These are phyloP conservation scores for Danionella dracula DNA, from an alignment of 2,797 vertebrate species.

Conservation along the genomic window DNA sequence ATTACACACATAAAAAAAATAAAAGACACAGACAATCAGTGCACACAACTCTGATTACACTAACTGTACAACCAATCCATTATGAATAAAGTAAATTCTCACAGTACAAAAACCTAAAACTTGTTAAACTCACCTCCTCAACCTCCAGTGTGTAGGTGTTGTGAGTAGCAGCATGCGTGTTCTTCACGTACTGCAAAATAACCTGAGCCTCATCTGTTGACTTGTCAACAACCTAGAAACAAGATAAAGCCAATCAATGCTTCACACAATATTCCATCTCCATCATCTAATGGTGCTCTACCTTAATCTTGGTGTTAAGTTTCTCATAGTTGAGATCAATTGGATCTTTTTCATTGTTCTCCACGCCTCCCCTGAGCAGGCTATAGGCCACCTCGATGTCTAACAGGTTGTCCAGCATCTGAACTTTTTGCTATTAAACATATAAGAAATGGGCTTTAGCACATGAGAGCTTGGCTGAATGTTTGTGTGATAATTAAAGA, in stretches of 20 bases:
- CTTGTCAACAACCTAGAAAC: slow-evolving; percentile 85
- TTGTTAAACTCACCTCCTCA: slow-evolving; percentile 79
- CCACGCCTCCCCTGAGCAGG: slow-evolving; percentile 86
- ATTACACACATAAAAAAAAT: too few relatives aligned
- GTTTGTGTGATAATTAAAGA: not conserved
- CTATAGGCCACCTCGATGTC: slow-evolving; percentile 99
- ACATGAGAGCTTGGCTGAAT: not conserved
- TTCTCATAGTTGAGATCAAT: slow-evolving; percentile 98
- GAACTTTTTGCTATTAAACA: slow-evolving; percentile 78
- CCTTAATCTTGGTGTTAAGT: slow-evolving; percentile 92
- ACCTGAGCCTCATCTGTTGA: slow-evolving; percentile 82
- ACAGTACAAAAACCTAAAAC: too few relatives aligned
- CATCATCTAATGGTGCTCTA: slow-evolving; percentile 46
- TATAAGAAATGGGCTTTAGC: not conserved
- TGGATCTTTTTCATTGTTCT: slow-evolving; percentile 88
- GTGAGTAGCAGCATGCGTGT: slow-evolving; percentile 95
- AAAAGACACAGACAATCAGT: too few relatives aligned
- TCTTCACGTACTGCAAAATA: slow-evolving; percentile 89
- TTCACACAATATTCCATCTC: not conserved
- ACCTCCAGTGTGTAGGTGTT: slow-evolving; percentile 93
- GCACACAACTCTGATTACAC: too few relatives aligned
- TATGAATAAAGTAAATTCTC: too few relatives aligned
- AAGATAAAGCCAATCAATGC: not conserved
- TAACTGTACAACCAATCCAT: too few relatives aligned
- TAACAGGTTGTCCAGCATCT: slow-evolving; percentile 97